Conservation (phyloP, 2,888 invertebrate genomes). For the Hemicrepidius hirtus region DNA sequence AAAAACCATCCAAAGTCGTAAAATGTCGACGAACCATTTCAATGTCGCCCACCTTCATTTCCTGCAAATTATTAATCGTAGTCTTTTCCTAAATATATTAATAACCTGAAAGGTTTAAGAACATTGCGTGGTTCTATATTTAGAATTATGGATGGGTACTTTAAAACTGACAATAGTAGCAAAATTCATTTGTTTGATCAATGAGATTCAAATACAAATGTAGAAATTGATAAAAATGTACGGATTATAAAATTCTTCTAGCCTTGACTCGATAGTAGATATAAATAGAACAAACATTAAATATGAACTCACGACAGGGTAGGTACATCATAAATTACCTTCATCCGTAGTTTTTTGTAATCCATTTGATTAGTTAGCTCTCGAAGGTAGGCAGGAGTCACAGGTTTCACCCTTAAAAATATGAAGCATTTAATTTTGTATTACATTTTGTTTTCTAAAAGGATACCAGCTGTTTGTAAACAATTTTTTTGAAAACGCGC, state of each 20-base stretch:
- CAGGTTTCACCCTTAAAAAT: slow-evolving; percentile 62
- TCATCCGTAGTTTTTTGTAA: slow-evolving; percentile 70
- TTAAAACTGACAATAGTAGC: slow-evolving; percentile 17
- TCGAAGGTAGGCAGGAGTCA: slow-evolving; percentile 72
- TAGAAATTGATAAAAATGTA: slow-evolving; percentile 25
- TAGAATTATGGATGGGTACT: slow-evolving; percentile 20
- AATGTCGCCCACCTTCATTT: slow-evolving; percentile 77
- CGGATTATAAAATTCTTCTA: slow-evolving; percentile 2
- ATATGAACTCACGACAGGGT: not conserved
- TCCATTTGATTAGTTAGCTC: slow-evolving; percentile 75
- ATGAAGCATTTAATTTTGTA: not conserved
- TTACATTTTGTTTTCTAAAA: too few species aligned
- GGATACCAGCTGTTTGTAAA: too few species aligned
- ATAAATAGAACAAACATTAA: slow-evolving; percentile 15
- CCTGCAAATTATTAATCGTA: slow-evolving; percentile 70
- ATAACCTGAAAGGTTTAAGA: not conserved
- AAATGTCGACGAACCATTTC: slow-evolving; percentile 82
- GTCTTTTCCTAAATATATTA: slow-evolving; percentile 30
- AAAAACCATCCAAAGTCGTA: slow-evolving; percentile 84
- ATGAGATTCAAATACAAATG: slow-evolving; percentile 27
- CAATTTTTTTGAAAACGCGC: too few species aligned
- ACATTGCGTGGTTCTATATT: slow-evolving; percentile 29
- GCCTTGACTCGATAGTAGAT: slow-evolving; percentile 10
- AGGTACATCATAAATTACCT: slow-evolving; percentile 63
- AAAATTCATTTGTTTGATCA: slow-evolving; percentile 36